Conservation (phyloP, 2,113 vertebrate genomes). For the Catharus bicknelli region DNA sequence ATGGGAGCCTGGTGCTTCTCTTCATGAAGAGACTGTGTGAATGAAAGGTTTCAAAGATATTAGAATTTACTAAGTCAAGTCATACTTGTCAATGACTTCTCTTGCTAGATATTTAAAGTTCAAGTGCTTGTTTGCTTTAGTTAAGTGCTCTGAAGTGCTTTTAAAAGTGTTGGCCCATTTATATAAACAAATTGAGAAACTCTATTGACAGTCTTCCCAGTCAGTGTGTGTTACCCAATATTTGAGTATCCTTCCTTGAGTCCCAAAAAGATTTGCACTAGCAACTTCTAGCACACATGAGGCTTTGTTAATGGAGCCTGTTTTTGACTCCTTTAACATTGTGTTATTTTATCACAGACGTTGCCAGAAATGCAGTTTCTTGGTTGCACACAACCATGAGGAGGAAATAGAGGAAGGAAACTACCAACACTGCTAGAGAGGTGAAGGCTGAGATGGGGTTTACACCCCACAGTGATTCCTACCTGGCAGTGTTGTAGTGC, state of each 20-base stretch:
- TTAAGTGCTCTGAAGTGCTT: conserved; percentile 76
- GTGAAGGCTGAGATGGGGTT: not conserved
- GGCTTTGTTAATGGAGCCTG: not conserved
- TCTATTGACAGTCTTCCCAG: conserved; percentile 47
- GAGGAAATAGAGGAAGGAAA: not conserved
- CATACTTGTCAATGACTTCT: conserved; percentile 71
- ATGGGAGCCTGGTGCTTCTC: not conserved
- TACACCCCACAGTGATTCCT: not conserved
- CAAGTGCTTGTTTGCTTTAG: conserved; percentile 76
- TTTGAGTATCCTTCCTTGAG: conserved; percentile 24
- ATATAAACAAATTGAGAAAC: conserved; percentile 73
- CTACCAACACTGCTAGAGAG: not conserved
- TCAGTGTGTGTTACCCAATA: conserved; percentile 16
- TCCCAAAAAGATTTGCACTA: not conserved
- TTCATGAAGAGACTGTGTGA: not conserved
- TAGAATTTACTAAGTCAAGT: conserved; percentile 57
- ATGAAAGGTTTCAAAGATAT: conserved; percentile 31
- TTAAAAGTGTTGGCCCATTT: conserved; percentile 61
- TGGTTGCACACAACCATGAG: not conserved
- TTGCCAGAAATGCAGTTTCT: not conserved
- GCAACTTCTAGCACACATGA: not conserved
- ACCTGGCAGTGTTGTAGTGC: not conserved
- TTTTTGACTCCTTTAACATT: not conserved
- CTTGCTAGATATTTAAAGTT: conserved; percentile 75
- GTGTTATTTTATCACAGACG: not conserved